Evolutionary conservation across 2,113 vertebrate species (phyloP).

Genomic region (Dicaeum eximium): DNA sequence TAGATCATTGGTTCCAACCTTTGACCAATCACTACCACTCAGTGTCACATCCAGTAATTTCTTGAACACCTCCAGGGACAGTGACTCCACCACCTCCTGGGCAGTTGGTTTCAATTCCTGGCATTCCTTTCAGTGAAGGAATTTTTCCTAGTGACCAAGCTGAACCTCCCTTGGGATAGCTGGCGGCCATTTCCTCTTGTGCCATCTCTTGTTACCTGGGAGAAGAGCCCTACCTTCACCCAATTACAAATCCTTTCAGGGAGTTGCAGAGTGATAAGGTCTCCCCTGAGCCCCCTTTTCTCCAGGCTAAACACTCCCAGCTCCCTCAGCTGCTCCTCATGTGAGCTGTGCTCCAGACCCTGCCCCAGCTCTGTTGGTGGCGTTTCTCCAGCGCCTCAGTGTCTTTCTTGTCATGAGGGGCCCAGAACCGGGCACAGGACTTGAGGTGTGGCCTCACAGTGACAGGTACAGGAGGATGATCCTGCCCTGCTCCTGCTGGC

Average conservation of each 20-base stretch:
- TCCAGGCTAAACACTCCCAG: background rate
- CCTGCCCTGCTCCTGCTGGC: background rate
- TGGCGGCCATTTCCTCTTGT: background rate
- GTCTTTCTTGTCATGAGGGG: background rate
- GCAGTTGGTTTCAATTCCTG: rapidly evolving
- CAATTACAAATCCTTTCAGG: background rate
- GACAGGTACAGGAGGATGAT: rapidly evolving
- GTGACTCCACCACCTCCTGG: background rate
- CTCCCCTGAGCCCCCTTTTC: background rate
- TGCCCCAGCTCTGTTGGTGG: background rate
- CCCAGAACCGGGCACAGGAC: background rate
- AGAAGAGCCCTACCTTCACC: too few species aligned
- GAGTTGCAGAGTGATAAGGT: background rate
- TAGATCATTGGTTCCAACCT: background rate
- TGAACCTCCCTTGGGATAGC: background rate
- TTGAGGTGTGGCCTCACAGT: background rate
- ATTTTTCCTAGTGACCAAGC: background rate
- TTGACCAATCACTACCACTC: background rate
- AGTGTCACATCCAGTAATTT: background rate
- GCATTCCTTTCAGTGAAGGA: background rate
- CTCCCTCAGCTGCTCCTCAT: background rate
- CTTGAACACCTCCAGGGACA: background rate
- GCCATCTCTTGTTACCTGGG: too few species aligned
- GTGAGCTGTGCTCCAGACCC: background rate
- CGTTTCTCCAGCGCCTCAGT: background rate